Conservation (phyloP, 2,888 invertebrate species). For the Zhuqinia jingwanae region DNA sequence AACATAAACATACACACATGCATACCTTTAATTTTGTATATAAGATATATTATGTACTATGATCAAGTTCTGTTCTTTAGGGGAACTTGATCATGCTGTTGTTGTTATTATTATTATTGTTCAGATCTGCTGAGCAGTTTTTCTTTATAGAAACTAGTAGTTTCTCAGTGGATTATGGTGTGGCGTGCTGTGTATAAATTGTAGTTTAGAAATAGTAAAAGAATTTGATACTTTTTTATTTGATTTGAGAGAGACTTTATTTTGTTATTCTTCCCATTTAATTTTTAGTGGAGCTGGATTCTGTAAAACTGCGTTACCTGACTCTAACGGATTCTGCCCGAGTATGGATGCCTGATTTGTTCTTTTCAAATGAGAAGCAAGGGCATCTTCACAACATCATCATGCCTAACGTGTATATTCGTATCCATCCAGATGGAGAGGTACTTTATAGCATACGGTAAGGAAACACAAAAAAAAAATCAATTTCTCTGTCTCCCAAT, state of each 20-base stretch:
- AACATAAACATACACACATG: too few species aligned
- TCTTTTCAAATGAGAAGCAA: slow-evolving; percentile 98
- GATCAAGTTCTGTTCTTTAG: not conserved
- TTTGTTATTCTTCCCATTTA: not conserved
- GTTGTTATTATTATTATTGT: not conserved
- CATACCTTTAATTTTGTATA: too few species aligned
- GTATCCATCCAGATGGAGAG: slow-evolving; percentile 96
- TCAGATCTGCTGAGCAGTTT: not conserved
- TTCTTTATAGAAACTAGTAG: not conserved
- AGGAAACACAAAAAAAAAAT: slow-evolving; percentile 75
- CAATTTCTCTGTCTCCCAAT: not conserved
- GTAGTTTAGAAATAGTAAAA: not conserved
- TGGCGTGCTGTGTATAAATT: not conserved
- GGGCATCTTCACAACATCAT: slow-evolving; percentile 99
- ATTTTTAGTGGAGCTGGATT: slow-evolving; percentile 75
- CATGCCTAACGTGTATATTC: slow-evolving; percentile 98
- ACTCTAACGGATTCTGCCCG: slow-evolving; percentile 96
- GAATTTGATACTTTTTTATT: not conserved
- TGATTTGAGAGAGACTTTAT: not conserved
- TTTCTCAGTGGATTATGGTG: not conserved
- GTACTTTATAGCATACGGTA: slow-evolving; percentile 97
- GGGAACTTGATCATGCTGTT: not conserved
- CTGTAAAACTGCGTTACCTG: slow-evolving; percentile 93
- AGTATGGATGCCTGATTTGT: slow-evolving; percentile 99
- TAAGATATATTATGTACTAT: too few species aligned